phyloP scores from a whole-genome alignment of 2,888 invertebrate species.

The Macrophya alboannulata region DNA sequence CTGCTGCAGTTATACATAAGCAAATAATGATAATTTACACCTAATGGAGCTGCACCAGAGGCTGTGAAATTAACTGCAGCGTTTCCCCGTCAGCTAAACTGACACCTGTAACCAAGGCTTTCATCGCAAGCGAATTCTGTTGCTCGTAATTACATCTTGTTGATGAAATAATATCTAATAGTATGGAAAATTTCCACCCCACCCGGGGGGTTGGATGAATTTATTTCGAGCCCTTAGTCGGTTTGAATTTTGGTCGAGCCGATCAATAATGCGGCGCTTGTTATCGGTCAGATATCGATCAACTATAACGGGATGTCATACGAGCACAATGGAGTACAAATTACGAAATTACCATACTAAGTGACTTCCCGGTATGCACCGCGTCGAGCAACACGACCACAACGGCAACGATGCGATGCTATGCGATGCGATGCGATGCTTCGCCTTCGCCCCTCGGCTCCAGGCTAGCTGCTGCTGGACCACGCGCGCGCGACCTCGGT shows the following conservation, averaged over 20 bases:
- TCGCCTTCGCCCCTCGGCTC: background rate
- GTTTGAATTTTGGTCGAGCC: background rate
- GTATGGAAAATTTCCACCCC: background rate
- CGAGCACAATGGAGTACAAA: constrained; percentile 73
- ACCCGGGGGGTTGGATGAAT: background rate
- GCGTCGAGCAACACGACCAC: constrained; percentile 58
- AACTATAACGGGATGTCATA: constrained; percentile 45
- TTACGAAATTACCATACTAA: constrained; percentile 75
- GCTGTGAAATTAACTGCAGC: background rate
- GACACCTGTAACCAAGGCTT: constrained; percentile 14
- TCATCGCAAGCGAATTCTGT: background rate
- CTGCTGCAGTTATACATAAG: background rate
- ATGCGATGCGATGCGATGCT: background rate
- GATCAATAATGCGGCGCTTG: constrained; percentile 36
- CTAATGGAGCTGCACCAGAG: background rate
- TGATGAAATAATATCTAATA: background rate
- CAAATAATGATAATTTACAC: constrained; percentile 15
- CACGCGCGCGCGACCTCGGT: constrained; percentile 46
- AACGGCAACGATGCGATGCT: constrained; percentile 17
- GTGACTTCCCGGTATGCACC: constrained; percentile 68
- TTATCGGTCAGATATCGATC: constrained; percentile 52
- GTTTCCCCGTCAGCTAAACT: constrained; percentile 2
- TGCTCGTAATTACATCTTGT: background rate
- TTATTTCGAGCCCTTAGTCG: background rate
- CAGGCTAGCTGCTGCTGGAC: background rate